Conservation (phyloP, 2,797 vertebrate genomes). For the Danio jaintianensis region DNA sequence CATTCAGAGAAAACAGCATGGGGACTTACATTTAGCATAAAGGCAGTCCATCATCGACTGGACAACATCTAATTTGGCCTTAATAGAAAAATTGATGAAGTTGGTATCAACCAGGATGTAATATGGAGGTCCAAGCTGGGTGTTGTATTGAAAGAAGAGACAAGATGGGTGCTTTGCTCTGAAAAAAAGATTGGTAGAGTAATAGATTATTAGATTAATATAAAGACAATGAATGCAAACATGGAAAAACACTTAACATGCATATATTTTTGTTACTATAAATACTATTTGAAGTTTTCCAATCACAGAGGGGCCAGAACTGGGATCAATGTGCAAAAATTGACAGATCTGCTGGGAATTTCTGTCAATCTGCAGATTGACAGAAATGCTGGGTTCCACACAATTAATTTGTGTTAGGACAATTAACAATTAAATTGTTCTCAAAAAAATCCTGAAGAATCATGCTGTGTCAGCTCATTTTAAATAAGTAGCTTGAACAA, state of each 20-base stretch:
- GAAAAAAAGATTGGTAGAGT: constrained; percentile 51
- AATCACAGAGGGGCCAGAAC: too few species aligned
- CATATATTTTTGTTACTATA: too few species aligned
- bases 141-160: constrained; percentile 98
- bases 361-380: too few species aligned
- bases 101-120: constrained; percentile 96
- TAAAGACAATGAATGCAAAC: background rate
- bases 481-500: too few species aligned
- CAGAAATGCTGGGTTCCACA: too few species aligned
- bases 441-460: too few species aligned
- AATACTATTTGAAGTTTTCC: too few species aligned
- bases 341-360: too few species aligned
- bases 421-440: too few species aligned
- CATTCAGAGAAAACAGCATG: background rate
- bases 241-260: background rate
- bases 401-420: too few species aligned
- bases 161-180: constrained; percentile 94
- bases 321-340: too few species aligned
- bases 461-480: too few species aligned
- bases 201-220: background rate
- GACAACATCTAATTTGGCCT: constrained; percentile 95
- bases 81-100: constrained; percentile 99
- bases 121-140: constrained; percentile 95
- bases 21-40: constrained; percentile 94
- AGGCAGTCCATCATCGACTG: constrained; percentile 99